These are phyloP conservation scores for Ricordea florida DNA, from an alignment of 92 coral and sea anemone species.

Conservation along the genomic window DNA sequence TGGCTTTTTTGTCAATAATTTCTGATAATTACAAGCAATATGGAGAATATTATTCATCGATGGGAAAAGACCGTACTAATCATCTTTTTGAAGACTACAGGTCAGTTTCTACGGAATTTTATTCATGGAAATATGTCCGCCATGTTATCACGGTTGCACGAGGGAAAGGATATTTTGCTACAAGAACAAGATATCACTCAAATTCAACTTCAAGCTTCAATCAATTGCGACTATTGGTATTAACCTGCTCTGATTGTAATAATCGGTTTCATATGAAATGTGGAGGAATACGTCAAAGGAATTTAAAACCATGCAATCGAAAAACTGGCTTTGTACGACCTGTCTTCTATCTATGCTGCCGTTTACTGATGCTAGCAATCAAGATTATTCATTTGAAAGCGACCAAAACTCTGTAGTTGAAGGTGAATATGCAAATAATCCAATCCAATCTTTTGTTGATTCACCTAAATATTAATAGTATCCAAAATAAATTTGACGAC, in stretches of 20 bases:
- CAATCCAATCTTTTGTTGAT: background rate
- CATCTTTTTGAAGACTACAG: too few relatives aligned
- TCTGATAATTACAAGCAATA: too few relatives aligned
- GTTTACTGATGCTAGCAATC: background rate
- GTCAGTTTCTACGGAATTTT: too few relatives aligned
- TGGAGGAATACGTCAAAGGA: background rate
- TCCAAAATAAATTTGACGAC: background rate
- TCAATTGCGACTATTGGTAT: too few relatives aligned
- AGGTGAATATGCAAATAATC: background rate
- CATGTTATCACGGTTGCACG: too few relatives aligned
- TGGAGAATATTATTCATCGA: too few relatives aligned
- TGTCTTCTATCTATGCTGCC: background rate
- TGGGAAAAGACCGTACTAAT: too few relatives aligned
- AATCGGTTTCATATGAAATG: background rate
- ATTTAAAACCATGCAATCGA: background rate
- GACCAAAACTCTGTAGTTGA: background rate
- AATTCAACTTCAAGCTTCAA: too few relatives aligned
- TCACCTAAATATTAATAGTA: constrained; percentile 7
- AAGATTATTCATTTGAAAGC: background rate
- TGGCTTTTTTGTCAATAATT: too few relatives aligned
- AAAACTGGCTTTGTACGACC: background rate
- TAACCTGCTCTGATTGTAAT: background rate
- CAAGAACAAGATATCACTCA: too few relatives aligned
- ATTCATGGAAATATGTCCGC: too few relatives aligned
- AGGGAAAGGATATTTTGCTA: too few relatives aligned